Base-by-base conservation (phyloP, 2,113 vertebrate species). In the Rhombomys opimus region DNA sequence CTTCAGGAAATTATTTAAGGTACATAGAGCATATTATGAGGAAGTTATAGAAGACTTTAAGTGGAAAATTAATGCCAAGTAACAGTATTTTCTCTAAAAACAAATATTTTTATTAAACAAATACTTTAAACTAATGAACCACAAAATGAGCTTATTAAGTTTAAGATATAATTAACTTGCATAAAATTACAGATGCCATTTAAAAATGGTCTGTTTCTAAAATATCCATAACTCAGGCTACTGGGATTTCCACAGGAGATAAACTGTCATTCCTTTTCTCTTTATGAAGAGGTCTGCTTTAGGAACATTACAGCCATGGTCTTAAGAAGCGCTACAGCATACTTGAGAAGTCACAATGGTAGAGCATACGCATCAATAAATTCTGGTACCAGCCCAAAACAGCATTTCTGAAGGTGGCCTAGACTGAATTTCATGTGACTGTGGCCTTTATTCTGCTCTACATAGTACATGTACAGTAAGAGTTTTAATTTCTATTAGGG, bases 181-280 rank as follows among this genome's bases (percentile, higher is more conserved):
- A 96, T 94, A 94, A 96, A 97, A 97, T 96, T 77, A 61, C 67
- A 96, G 61, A 11, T 97, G 85, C 90, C 96, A 94, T 97, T 95
- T 97, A 91, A 97, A 98, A 97, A 93, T 89, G 96, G 94, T 87
- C 92, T 95, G 93, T 87, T 95, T 95, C 96, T 98, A 97, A 97
- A 97, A 93, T 94, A 96, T 95, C 94, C 97, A 92, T 92, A 97
- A 94, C 96, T 91, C 80, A 98, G 96, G 96, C 96, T 98, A 95
- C 84, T 93, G 97, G 92, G 73, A 97, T 96, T 98, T 98, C 92
- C 98, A 98, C 94, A 96, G 97, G 95, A 97, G 97, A 97, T 95
- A 98, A 90, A 92, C 78, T 97, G 89, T 86, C 65, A 97, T 89
- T 90, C 95, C 80, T 87, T 97, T 97, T 95, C 59, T 93, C 96